Evolutionary conservation across 2,113 vertebrate species (phyloP).

Genomic region (Siniperca chuatsi): DNA sequence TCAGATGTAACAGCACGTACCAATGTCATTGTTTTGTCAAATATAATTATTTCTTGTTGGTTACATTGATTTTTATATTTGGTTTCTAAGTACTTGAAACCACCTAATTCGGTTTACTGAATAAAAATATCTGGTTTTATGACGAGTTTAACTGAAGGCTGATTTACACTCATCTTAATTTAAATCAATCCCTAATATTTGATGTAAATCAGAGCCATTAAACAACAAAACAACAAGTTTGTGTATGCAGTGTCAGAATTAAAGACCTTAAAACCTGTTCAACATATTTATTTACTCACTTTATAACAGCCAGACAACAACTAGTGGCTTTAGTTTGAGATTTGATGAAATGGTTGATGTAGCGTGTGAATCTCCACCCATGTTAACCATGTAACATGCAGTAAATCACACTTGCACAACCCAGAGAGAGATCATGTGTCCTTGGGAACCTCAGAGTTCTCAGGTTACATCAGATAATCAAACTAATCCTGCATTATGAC

Average conservation of each 20-base stretch:
- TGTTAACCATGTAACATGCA: not conserved
- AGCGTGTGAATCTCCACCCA: not conserved
- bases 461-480: conserved; percentile 34
- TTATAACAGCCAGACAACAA: not conserved
- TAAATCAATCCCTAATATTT: not conserved
- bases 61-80: not conserved
- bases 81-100: no score
- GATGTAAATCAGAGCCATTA: not conserved
- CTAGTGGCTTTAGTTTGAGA: not conserved
- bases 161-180: not conserved
- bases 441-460: conserved; percentile 14
- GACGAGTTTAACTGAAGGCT: not conserved
- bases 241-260: not conserved
- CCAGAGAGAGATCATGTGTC: conserved; percentile 9
- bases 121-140: no score
- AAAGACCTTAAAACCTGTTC: not conserved
- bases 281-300: not conserved
- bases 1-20: not conserved
- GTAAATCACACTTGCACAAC: conserved; percentile 43
- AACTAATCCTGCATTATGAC: conserved; percentile 24
- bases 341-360: not conserved
- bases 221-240: not conserved
- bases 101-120: no score
- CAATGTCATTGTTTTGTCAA: not conserved
- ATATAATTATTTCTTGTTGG: not conserved